Conservation (phyloP, 2,113 vertebrate species). For the Callaeas wilsoni region DNA sequence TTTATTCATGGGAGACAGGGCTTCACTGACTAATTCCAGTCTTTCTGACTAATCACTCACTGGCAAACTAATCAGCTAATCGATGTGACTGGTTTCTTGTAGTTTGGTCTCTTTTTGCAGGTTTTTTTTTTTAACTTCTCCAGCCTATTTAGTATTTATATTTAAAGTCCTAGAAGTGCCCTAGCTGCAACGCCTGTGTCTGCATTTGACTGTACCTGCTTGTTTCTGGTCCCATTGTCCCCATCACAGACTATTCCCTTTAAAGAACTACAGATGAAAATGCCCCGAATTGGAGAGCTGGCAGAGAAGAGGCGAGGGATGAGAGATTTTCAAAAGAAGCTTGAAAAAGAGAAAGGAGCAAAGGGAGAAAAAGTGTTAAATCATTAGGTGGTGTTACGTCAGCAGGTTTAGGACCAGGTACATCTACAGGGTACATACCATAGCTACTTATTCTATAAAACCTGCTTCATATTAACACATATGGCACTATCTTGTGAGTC, state of each 20-base stretch:
- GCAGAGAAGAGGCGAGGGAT: neutral
- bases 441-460: neutral
- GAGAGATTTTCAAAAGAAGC: neutral
- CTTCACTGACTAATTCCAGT: constrained; percentile 69
- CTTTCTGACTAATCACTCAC: constrained; percentile 69
- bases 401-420: neutral
- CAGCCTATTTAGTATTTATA: constrained; percentile 41
- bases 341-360: neutral
- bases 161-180: constrained; percentile 43
- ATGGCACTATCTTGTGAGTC: neutral
- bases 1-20: constrained; percentile 67
- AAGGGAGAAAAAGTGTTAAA: neutral
- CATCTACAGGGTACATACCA: neutral
- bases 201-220: neutral
- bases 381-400: neutral
- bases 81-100: constrained; percentile 56
- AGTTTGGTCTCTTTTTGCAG: constrained; percentile 1
- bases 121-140: neutral
- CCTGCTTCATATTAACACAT: neutral
- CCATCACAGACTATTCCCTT: neutral
- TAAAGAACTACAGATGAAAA: neutral
- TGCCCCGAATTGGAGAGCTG: neutral
- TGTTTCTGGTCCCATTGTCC: neutral
- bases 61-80: constrained; percentile 74
- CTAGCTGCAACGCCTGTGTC: neutral